phyloP scores from a whole-genome alignment of 2,797 vertebrate genomes.

The Oreochromis grahami region DNA sequence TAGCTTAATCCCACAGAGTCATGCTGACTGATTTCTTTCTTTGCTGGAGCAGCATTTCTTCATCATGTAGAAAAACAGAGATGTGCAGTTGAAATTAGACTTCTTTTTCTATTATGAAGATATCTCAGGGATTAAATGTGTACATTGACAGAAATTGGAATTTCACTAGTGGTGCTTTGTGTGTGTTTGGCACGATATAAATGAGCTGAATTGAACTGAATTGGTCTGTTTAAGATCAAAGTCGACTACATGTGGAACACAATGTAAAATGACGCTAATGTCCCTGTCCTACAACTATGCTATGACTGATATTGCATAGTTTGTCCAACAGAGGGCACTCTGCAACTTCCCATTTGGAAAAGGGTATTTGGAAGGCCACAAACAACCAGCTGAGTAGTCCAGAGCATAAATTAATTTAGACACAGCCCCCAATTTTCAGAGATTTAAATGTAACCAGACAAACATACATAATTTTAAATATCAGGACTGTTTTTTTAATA shows the following conservation, averaged over 20 bases:
- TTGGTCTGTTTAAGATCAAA: background rate
- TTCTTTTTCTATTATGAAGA: background rate
- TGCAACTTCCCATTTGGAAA: background rate
- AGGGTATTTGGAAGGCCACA: background rate
- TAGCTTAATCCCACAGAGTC: background rate
- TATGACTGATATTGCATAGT: background rate
- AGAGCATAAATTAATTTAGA: background rate
- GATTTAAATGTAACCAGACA: background rate
- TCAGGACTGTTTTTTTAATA: background rate
- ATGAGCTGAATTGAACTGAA: background rate
- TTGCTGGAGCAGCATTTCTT: background rate
- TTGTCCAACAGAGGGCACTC: background rate
- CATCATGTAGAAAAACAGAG: background rate
- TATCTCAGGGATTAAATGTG: background rate
- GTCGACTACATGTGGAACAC: background rate
- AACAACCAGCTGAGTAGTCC: background rate
- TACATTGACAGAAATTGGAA: background rate
- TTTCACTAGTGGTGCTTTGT: background rate
- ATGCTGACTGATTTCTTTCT: background rate
- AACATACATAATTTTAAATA: background rate
- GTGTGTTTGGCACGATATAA: background rate
- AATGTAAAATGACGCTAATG: rapidly evolving
- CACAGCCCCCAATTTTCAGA: background rate
- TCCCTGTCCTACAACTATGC: background rate
- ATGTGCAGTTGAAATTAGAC: background rate